Conservation (phyloP, 2,797 vertebrate species). For the Orientallactaga sibirica region DNA sequence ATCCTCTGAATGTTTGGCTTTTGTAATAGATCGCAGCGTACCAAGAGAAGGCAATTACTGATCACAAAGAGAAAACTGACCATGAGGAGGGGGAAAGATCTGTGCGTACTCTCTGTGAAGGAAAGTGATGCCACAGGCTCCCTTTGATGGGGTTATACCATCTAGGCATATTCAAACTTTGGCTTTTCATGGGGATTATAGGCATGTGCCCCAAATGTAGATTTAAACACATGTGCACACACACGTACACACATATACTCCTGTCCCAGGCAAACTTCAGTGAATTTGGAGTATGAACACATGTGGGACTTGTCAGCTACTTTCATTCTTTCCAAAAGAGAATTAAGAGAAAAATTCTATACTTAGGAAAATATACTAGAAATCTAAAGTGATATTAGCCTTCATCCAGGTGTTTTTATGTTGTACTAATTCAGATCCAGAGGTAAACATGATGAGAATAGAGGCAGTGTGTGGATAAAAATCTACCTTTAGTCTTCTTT, state of each 20-base stretch:
- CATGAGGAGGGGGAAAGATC: constrained; percentile 72
- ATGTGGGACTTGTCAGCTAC: neutral
- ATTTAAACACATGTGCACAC: neutral
- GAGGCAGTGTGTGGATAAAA: neutral
- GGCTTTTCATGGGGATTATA: neutral
- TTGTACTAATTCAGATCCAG: neutral
- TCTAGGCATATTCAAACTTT: constrained; percentile 57
- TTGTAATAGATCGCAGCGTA: constrained; percentile 78
- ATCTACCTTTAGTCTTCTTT: neutral
- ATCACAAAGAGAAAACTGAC: constrained; percentile 81
- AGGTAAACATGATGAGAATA: neutral
- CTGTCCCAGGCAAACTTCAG: constrained; percentile 36
- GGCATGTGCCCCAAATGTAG: neutral
- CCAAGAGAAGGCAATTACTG: constrained; percentile 81
- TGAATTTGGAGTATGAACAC: constrained; percentile 7
- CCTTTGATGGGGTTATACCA: constrained; percentile 12
- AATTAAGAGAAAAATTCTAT: constrained; percentile 41
- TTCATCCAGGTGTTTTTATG: constrained; percentile 31
- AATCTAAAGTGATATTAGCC: constrained; percentile 48
- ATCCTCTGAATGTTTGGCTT: constrained; percentile 73
- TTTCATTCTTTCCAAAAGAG: constrained; percentile 52
- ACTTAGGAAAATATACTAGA: constrained; percentile 33
- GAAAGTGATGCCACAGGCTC: constrained; percentile 42
- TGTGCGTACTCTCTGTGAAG: constrained; percentile 60
- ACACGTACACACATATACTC: accelerated